Evolutionary conservation across 2,797 vertebrate genomes (phyloP), one percentile per base, ranked within the genome.

Genomic region (Huso huso): DNA sequence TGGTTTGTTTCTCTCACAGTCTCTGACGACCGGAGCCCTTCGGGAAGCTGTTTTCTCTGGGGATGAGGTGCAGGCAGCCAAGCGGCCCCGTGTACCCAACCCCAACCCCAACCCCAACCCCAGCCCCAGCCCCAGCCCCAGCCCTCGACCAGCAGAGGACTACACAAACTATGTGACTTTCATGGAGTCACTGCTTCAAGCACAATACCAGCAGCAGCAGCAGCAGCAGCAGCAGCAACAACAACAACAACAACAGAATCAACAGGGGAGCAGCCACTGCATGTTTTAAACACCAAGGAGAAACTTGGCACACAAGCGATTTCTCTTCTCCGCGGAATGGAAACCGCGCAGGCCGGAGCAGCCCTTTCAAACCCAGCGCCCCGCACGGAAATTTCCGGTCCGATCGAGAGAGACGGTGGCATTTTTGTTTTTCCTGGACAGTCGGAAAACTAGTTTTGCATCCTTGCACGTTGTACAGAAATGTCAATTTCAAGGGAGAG

Each of bases 161-260:
- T 86, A 89, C 18, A 88, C 83, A 0, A 86, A 91, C 73, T 93
- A 88, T 62, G 72, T 93, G 53, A 88, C 93, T 78, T 92, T 93
- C 75, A 88, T 95, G 92, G 92, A 96, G 86, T 90, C 83, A 61
- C 89, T 95, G 57, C 82, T 95, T 75, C 88, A 92, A 65, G 82
- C 88, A 0, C 92, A 88, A 80, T 92, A 91, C 81, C 92, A 83
- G 67, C 81, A 83, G 74, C 90, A 71, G 81, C 18, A 83, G 74
- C 90, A 71, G 81, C 91, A 65, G 70, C 75, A 51, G 70, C n/a
- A n/a, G n/a, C n/a, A n/a, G n/a, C n/a, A n/a, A n/a, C n/a, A n/a
- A n/a, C n/a, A 18, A 2, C 18, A 18, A 18, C 18, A 18, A 18
- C 18, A 74, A 48, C 77, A 71, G 4, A 37, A 37, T 37, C 37